Conservation (phyloP, 2,113 vertebrate genomes). For the Lepus timidus region DNA sequence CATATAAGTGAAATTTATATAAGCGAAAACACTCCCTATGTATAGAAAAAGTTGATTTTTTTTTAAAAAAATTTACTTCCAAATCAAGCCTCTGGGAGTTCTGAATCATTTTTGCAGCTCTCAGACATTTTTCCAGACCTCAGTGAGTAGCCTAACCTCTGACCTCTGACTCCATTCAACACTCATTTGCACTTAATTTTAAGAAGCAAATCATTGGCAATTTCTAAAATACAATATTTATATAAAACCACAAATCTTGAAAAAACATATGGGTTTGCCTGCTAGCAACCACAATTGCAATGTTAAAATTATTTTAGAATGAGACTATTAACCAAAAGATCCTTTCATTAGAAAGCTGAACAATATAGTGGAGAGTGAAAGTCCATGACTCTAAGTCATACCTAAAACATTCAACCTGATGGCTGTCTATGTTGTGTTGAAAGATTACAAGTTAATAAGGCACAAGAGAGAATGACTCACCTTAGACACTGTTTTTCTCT, state of each 20-base stretch:
- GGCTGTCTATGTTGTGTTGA: not conserved
- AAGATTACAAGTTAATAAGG: not conserved
- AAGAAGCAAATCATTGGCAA: not conserved
- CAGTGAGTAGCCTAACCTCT: not conserved
- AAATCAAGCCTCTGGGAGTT: not conserved
- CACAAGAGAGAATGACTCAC: not conserved
- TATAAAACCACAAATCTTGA: not conserved
- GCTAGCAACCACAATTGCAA: not conserved
- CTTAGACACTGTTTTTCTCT: constrained; percentile 7
- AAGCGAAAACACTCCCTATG: not conserved
- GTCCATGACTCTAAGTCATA: not conserved
- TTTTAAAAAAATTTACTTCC: not conserved
- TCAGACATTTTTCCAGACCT: not conserved
- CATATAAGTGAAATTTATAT: too few relatives aligned
- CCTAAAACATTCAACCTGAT: not conserved
- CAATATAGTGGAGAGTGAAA: not conserved
- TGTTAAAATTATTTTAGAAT: constrained; percentile 9
- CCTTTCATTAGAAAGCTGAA: not conserved
- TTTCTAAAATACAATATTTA: not conserved
- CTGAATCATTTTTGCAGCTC: not conserved
- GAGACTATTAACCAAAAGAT: not conserved
- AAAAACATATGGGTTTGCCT: not conserved
- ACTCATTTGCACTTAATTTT: not conserved
- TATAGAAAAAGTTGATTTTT: not conserved
- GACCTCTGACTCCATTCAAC: not conserved